Evolutionary conservation across 2,113 vertebrate genomes (phyloP), one percentile per base, ranked within the genome.

Genomic region (Egretta garzetta): DNA sequence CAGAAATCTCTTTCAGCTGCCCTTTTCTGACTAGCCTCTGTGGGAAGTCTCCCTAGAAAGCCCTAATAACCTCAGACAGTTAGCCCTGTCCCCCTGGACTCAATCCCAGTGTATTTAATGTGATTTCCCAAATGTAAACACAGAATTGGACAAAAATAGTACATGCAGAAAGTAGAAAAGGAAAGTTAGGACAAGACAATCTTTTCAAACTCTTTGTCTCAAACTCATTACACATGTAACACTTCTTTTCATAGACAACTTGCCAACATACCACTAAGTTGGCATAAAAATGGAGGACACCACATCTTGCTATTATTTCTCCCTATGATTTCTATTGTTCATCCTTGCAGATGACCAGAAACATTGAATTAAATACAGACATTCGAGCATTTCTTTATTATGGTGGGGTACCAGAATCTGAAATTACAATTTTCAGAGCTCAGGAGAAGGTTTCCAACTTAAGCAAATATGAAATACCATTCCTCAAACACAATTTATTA

Each of bases 221-320:
- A 41, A 41, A 41, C 41, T 52, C n/a, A 27, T 43, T 63, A 43
- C 23, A 43, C 24, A 47, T 27, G 6, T 14, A 80, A 39, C 27
- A 21, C 45, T 47, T 62, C 13, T 85, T 80, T 15, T 26, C 37
- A 60, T 4, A 80, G 74, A 55, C n/a, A 76, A 20, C 47, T 62
- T 9, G 6, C 10, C 66, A 68, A 70, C 5, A 2, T 12, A 35
- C 22, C 0, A 0, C 45, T 49, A 15, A 47, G 2, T 10, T 86
- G n/a, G 32, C 49, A 58, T 39, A 39, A 67, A 83, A 55, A 50
- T 4, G 27, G 74, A 71, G 32, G 24, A 43, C 52, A 55, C 12
- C 9, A 21, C 24, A 35, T 67, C 28, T 75, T 2, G 3, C 58
- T 71, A 5, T 32, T 43, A 37, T 27, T 84, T 37, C 43, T 80